These are phyloP conservation scores for Alauda arvensis DNA, from an alignment of 2,797 vertebrate species.

Conservation along the genomic window DNA sequence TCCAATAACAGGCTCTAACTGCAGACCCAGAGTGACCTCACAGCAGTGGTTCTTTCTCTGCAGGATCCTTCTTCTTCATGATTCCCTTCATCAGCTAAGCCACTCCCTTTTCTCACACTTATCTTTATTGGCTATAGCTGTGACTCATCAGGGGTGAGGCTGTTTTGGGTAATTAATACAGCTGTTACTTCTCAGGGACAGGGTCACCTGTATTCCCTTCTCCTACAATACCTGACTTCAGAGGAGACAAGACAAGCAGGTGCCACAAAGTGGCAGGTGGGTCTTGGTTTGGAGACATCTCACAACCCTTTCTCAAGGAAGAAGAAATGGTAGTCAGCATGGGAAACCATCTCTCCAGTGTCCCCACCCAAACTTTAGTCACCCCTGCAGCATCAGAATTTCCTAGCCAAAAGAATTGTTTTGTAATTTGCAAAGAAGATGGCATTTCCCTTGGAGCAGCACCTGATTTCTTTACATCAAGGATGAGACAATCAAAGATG, in stretches of 20 bases:
- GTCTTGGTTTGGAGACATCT: background rate
- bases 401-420: background rate
- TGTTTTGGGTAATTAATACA: no score
- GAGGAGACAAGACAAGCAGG: background rate
- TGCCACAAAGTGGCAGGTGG: background rate
- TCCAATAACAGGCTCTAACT: no score
- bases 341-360: fast-evolving
- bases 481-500: background rate
- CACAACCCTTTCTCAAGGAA: background rate
- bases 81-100: no score
- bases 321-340: background rate
- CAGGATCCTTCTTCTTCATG: no score
- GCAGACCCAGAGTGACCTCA: no score
- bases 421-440: background rate
- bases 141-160: no score
- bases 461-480: background rate
- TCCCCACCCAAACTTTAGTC: background rate
- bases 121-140: no score
- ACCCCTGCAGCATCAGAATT: background rate
- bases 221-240: background rate
- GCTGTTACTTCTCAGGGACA: no score
- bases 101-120: no score
- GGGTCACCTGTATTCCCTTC: no score
- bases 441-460: background rate
- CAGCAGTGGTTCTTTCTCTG: no score